Evolutionary conservation across 2,797 vertebrate species (phyloP).

Genomic region (Gallinago solitaria): DNA sequence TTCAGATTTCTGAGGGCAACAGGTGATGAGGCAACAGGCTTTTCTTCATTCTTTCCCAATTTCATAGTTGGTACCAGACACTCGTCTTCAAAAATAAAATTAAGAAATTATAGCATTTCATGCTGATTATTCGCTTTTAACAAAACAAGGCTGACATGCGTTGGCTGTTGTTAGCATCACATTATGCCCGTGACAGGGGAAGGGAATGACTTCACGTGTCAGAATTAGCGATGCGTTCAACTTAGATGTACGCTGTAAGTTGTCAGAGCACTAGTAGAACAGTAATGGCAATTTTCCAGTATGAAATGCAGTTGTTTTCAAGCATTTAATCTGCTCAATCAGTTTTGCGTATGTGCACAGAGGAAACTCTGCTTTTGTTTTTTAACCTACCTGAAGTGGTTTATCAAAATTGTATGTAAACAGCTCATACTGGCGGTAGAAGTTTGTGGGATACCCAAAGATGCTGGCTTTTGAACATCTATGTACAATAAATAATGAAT

Average conservation of each 20-base stretch:
- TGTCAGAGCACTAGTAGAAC: not conserved
- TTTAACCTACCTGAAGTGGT: not conserved
- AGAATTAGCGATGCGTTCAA: not conserved
- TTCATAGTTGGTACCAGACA: not conserved
- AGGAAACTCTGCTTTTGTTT: not conserved
- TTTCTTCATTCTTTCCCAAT: not conserved
- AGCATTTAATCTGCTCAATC: conserved; percentile 32
- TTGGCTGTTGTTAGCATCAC: conserved; percentile 13
- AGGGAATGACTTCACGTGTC: not conserved
- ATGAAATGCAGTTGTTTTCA: not conserved
- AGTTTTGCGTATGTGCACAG: not conserved
- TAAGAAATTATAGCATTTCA: not conserved
- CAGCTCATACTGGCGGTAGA: not conserved
- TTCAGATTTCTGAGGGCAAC: not conserved
- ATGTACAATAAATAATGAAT: conserved; percentile 46
- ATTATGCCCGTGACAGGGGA: not conserved
- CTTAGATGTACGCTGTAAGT: not conserved
- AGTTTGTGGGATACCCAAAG: not conserved
- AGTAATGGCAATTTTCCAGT: conserved; percentile 28
- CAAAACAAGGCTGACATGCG: not conserved
- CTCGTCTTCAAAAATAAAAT: not conserved
- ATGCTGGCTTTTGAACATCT: not conserved
- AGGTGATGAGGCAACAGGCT: conserved; percentile 3
- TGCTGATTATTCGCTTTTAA: not conserved
- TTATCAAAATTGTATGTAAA: not conserved